phyloP scores from a whole-genome alignment of 2,113 vertebrate species.

The Caranx melampygus region DNA sequence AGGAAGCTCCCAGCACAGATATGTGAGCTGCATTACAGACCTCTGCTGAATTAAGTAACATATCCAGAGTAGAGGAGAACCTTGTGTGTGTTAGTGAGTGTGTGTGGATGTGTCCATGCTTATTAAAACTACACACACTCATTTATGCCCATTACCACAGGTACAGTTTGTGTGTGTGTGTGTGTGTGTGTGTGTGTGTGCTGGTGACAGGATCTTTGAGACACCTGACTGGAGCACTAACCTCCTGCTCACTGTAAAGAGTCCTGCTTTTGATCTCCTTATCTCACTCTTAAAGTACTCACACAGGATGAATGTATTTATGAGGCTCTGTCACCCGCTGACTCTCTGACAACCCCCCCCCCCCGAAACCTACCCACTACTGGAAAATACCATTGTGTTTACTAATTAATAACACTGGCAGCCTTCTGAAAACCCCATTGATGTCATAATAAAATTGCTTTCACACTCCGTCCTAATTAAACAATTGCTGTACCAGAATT shows the following conservation, averaged over 20 bases:
- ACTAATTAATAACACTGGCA: conserved; percentile 53
- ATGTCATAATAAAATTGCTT: conserved; percentile 40
- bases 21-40: conserved; percentile 62
- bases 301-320: conserved; percentile 67
- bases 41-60: conserved; percentile 45
- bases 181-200: conserved; percentile 9
- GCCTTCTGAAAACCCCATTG: conserved; percentile 56
- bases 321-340: conserved; percentile 14
- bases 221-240: conserved; percentile 15
- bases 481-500: not conserved
- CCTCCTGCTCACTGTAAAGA: conserved; percentile 36
- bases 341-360: conserved; percentile 37
- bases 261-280: conserved; percentile 44
- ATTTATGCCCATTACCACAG: conserved; percentile 7
- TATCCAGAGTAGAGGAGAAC: conserved; percentile 7
- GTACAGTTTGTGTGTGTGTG: conserved; percentile 11
- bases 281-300: conserved; percentile 46
- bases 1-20: conserved; percentile 56
- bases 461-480: conserved; percentile 43
- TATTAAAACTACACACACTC: conserved; percentile 30
- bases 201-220: conserved; percentile 59
- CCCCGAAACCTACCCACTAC: conserved; percentile 45
- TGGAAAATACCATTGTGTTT: conserved; percentile 54
- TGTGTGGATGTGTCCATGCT: conserved; percentile 2
- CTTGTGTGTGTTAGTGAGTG: not conserved